These are phyloP conservation scores for Barypeithes pellucidus DNA, from an alignment of 2,888 invertebrate species.

Conservation along the genomic window DNA sequence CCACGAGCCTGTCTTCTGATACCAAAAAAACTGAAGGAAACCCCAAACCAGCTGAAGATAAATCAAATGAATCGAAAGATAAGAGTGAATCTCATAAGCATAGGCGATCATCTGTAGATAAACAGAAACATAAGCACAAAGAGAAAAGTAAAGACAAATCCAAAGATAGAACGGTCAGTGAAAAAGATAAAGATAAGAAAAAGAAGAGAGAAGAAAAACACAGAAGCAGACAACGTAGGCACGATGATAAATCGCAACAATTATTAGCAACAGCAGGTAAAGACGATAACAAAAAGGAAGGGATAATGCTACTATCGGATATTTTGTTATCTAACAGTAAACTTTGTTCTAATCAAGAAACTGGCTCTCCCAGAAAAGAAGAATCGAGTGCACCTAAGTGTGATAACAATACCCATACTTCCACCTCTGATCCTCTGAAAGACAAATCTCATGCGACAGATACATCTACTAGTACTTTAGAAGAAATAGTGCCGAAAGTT, in stretches of 20 bases:
- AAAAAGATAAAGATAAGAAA: conserved; percentile 37
- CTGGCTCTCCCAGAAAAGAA: not conserved
- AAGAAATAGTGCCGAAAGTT: not conserved
- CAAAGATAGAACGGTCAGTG: conserved; percentile 8
- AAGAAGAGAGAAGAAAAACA: conserved; percentile 39
- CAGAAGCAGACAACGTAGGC: conserved; percentile 25
- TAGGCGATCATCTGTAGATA: conserved; percentile 28
- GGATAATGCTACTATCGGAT: not conserved
- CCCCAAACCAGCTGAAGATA: conserved; percentile 19
- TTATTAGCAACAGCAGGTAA: not conserved
- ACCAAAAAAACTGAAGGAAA: conserved; percentile 37
- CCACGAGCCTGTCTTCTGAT: conserved; percentile 25
- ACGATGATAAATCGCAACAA: conserved; percentile 51
- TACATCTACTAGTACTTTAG: not conserved
- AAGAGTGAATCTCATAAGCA: conserved; percentile 35
- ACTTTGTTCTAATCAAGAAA: not conserved
- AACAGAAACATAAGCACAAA: conserved; percentile 34
- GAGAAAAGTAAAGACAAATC: conserved; percentile 25
- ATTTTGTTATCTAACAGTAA: conserved; percentile 11
- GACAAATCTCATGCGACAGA: not conserved
- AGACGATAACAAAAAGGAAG: conserved; percentile 30
- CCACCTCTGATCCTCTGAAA: not conserved
- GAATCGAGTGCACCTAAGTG: not conserved
- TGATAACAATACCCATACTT: not conserved
- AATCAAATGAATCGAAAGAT: conserved; percentile 39